Conservation (phyloP, 2,888 invertebrate genomes). For the Branchipolynoe longqiensis region DNA sequence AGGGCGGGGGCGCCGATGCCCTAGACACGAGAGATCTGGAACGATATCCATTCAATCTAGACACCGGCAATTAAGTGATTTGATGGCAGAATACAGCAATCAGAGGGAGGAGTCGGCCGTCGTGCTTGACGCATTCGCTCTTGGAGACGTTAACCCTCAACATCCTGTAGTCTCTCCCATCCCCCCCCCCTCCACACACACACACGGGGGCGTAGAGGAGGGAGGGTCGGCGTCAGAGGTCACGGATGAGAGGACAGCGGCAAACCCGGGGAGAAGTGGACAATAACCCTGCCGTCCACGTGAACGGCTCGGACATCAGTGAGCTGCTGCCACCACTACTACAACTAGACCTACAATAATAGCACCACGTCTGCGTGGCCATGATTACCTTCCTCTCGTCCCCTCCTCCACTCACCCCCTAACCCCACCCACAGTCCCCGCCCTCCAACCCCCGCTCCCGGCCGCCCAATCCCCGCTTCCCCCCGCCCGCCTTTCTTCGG, state of each 20-base stretch:
- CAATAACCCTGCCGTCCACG: slow-evolving; percentile 20
- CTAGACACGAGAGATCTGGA: slow-evolving; percentile 25
- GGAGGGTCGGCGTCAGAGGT: slow-evolving; percentile 19
- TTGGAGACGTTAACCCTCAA: slow-evolving; percentile 29
- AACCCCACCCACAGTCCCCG: no score
- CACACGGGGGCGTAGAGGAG: no score
- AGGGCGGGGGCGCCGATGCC: slow-evolving; percentile 36
- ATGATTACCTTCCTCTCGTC: no score
- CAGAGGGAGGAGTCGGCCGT: neutral
- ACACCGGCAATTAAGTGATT: slow-evolving; percentile 54
- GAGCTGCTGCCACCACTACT: neutral
- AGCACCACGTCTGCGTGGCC: slow-evolving; percentile 25
- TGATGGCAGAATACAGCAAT: slow-evolving; percentile 48
- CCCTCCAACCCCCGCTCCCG: no score
- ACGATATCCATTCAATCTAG: slow-evolving; percentile 52
- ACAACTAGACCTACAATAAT: neutral
- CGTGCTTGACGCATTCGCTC: slow-evolving; percentile 14
- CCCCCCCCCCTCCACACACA: no score
- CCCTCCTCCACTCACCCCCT: no score
- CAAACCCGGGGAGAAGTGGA: no score
- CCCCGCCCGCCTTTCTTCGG: slow-evolving; percentile 48
- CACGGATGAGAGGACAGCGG: slow-evolving; percentile 41
- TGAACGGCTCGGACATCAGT: slow-evolving; percentile 38
- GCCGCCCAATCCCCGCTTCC: no score
- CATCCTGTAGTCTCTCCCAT: slow-evolving; percentile 24